phyloP scores from a whole-genome alignment of 2,888 invertebrate genomes.

The Petrophora chlorosata region DNA sequence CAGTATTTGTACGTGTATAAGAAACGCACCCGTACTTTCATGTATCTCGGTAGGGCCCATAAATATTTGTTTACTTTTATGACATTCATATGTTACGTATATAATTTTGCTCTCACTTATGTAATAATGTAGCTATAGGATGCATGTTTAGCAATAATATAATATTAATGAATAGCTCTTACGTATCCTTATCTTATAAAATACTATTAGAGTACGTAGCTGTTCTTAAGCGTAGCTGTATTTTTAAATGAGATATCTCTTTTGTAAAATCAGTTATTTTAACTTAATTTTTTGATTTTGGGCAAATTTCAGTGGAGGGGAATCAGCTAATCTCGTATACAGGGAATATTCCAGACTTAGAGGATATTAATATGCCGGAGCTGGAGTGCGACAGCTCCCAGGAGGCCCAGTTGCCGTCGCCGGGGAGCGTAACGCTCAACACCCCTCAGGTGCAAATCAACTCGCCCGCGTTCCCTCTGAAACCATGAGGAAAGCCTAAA shows the following conservation, averaged over 20 bases:
- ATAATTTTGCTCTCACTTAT: conserved; percentile 5
- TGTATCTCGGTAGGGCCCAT: not conserved
- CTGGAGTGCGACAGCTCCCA: conserved; percentile 66
- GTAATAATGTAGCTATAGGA: not conserved
- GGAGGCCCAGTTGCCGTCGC: conserved; percentile 55
- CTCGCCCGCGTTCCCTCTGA: conserved; percentile 62
- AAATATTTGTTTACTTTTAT: not conserved
- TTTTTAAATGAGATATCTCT: not conserved
- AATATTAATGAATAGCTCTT: not conserved
- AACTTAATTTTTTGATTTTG: conserved; percentile 41
- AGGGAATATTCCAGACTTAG: conserved; percentile 82
- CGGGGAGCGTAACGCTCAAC: conserved; percentile 62
- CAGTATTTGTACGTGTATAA: too few species aligned
- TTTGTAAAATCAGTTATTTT: conserved; percentile 25
- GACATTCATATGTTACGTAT: not conserved
- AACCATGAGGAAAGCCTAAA: conserved; percentile 52
- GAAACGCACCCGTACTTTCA: not conserved
- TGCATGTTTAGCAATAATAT: conserved; percentile 2
- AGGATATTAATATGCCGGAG: conserved; percentile 73
- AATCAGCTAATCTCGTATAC: conserved; percentile 83
- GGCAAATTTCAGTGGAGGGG: conserved; percentile 76
- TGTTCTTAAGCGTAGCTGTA: conserved; percentile 3
- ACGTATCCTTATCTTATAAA: not conserved
- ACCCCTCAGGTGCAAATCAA: conserved; percentile 67
- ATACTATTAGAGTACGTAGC: not conserved